A percentile compares a stretch with the other conserved stretches of the same genome.
Conservation (phyloP, 2,888 invertebrate genomes). For the Sinhomidia bicolor region DNA sequence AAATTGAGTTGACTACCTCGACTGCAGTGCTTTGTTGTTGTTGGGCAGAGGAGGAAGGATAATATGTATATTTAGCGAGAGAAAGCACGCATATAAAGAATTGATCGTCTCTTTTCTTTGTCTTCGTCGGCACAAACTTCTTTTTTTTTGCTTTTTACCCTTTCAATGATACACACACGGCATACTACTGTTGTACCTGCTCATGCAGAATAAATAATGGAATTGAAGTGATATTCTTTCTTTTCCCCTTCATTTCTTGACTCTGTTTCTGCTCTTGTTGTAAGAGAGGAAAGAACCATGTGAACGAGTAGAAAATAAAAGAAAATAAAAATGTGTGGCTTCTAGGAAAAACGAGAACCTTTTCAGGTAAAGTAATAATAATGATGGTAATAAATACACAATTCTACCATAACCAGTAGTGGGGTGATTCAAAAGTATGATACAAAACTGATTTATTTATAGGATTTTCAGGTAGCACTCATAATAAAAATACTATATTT, state of each 20-base stretch:
- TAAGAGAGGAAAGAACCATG: not conserved
- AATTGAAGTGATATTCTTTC: slow-evolving; percentile 37
- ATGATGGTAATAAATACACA: not conserved
- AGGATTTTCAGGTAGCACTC: slow-evolving; percentile 7
- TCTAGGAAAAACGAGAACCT: not conserved
- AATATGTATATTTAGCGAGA: slow-evolving; percentile 31
- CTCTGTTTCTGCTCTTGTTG: not conserved
- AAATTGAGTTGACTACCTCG: slow-evolving; percentile 5
- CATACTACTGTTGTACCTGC: not conserved
- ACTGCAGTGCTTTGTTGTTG: slow-evolving; percentile 3
- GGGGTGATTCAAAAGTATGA: slow-evolving; percentile 1
- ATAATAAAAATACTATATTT: slow-evolving; percentile 32
- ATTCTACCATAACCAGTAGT: not conserved
- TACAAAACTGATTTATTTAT: slow-evolving; percentile 35
- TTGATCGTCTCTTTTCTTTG: slow-evolving; percentile 30
- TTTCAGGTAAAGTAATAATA: not conserved
- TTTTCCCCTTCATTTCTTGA: not conserved
- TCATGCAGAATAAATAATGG: slow-evolving; percentile 35
- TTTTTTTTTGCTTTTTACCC: not conserved
- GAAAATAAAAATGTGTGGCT: not conserved
- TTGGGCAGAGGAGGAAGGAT: slow-evolving; percentile 7
- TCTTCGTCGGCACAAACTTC: not conserved
- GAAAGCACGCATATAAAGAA: not conserved
- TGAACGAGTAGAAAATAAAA: not conserved
- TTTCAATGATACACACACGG: not conserved